phyloP scores from a whole-genome alignment of 2,113 vertebrate genomes.

The Neogale vison region DNA sequence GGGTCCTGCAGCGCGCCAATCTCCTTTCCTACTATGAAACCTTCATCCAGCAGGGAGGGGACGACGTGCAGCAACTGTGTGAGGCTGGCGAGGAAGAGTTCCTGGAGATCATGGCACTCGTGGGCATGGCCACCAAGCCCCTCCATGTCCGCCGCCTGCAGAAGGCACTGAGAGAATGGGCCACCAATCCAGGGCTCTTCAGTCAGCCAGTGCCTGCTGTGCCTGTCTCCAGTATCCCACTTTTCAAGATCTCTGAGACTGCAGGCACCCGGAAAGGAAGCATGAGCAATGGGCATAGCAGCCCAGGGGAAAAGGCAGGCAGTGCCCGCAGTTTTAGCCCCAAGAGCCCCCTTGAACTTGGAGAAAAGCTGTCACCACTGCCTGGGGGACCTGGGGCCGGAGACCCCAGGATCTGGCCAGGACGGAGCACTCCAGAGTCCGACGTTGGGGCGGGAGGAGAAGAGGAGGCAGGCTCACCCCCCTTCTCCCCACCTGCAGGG shows the following conservation, averaged over 20 bases:
- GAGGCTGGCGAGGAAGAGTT: slow-evolving; percentile 98
- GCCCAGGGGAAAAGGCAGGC: slow-evolving; percentile 86
- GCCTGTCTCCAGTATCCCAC: slow-evolving; percentile 91
- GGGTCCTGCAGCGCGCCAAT: slow-evolving; percentile 96
- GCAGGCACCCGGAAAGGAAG: slow-evolving; percentile 85
- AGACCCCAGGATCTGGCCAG: slow-evolving; percentile 84
- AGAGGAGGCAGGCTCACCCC: slow-evolving; percentile 90
- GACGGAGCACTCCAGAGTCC: slow-evolving; percentile 91
- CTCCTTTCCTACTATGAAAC: slow-evolving; percentile 98
- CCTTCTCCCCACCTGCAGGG: slow-evolving; percentile 84
- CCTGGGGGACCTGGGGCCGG: slow-evolving; percentile 77
- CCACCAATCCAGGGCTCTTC: slow-evolving; percentile 95
- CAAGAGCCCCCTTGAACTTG: slow-evolving; percentile 93
- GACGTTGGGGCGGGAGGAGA: slow-evolving; percentile 86
- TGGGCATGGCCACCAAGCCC: slow-evolving; percentile 99
- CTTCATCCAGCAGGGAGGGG: slow-evolving; percentile 99
- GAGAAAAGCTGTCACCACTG: slow-evolving; percentile 92
- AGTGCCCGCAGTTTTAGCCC: slow-evolving; percentile 89
- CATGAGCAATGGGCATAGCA: slow-evolving; percentile 91
- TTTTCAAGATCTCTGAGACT: slow-evolving; percentile 93
- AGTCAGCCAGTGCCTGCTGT: slow-evolving; percentile 92
- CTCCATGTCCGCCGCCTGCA: slow-evolving; percentile 97
- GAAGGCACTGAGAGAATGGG: slow-evolving; percentile 97
- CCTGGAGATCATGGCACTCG: slow-evolving; percentile 98
- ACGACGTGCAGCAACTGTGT: slow-evolving; percentile 97